Base-by-base conservation (phyloP, 1,140 invertebrate genomes). In the Nautilus pompilius region DNA sequence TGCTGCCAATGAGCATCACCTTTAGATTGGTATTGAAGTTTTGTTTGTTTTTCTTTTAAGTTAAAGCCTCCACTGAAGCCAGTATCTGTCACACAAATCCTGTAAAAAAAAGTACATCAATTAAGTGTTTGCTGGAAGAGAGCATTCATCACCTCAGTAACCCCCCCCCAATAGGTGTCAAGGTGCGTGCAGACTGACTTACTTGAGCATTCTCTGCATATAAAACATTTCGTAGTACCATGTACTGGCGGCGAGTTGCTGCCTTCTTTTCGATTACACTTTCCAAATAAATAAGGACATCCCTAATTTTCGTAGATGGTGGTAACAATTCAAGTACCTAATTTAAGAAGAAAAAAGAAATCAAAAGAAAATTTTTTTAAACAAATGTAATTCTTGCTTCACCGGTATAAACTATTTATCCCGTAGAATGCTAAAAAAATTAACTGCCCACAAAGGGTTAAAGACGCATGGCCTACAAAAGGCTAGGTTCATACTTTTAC, bases 191-290 rank as follows among this genome's bases (percentile, higher is more conserved):
- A 53, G 0, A 46, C 33, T n/a, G 34, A 62, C 65, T 70, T 26
- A 93, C 88, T 84, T 91, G 89, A 48, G 91, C 83, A 79, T 91
- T 88, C 82, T 95, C 92, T 0, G 93, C 90, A 72, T 91, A 90
- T 13, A 93, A 78, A 28, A 96, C 80, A 20, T 91, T 91, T 74
- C 90, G 92, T 34, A 93, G 84, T 2, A 95, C 85, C 78, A 95
- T 90, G 13, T 86, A 87, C 49, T 87, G 85, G 56, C 92, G 83
- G 66, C 89, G 88, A 28, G 89, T 85, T 13, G 89, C 87, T 2
- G 92, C 85, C 60, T 89, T 87, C 36, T 88, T 87, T 60, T 93
- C 89, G 30, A 94, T 76, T 30, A 91, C 89, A 49, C 88, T 89
- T 68, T 90, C 89, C 15, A 96, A 72, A 80, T 93, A 96, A 63